Evolutionary conservation across 2,888 invertebrate species (phyloP).

Genomic region (Lycophotia porphyrea): DNA sequence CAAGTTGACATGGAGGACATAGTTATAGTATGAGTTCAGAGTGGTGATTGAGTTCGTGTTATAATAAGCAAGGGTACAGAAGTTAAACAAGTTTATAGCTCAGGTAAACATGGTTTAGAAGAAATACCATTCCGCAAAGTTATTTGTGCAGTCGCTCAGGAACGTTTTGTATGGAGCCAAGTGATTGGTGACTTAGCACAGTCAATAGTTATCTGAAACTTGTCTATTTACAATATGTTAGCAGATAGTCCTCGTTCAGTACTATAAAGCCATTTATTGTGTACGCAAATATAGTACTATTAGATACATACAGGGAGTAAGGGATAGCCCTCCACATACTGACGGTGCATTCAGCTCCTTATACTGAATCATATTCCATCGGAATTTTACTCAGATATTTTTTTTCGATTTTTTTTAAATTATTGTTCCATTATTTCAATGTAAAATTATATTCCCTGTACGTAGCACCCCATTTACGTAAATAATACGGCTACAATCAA

Average conservation of each 20-base stretch:
- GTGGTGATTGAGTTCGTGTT: background rate
- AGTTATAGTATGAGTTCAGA: constrained; percentile 4
- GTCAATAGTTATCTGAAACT: constrained; percentile 34
- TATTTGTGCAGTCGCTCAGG: constrained; percentile 23
- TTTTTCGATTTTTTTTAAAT: too few relatives aligned
- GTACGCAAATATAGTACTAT: too few relatives aligned
- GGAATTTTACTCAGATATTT: too few relatives aligned
- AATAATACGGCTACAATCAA: too few relatives aligned
- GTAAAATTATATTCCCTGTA: too few relatives aligned
- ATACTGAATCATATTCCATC: too few relatives aligned
- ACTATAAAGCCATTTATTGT: background rate
- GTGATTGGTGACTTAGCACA: constrained; percentile 18
- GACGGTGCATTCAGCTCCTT: too few relatives aligned
- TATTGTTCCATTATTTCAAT: too few relatives aligned
- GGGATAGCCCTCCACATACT: too few relatives aligned
- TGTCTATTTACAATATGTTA: constrained; percentile 18
- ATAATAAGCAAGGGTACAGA: background rate
- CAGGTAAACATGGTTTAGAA: constrained; percentile 1
- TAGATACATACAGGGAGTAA: too few relatives aligned
- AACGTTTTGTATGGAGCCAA: constrained; percentile 20
- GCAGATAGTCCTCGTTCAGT: background rate
- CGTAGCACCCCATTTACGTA: too few relatives aligned
- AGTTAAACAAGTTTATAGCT: background rate
- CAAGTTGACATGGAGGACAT: constrained; percentile 13
- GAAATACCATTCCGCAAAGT: constrained; percentile 34